Base-by-base conservation (phyloP, 2,797 vertebrate species). In the Sarcoramphus papa region DNA sequence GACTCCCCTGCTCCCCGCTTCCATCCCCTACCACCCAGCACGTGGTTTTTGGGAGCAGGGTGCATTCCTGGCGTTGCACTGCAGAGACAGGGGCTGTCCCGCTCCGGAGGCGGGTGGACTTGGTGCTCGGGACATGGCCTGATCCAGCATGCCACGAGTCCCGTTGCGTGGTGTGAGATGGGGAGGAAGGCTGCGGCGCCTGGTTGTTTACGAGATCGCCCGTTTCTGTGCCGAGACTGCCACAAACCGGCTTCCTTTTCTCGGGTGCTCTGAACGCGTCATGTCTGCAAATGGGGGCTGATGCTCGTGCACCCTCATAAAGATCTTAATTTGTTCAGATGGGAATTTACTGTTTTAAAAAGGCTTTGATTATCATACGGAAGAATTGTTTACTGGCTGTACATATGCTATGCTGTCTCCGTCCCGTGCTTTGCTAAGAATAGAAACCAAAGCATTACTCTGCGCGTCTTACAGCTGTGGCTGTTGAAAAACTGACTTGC, bases 251-350 rank as follows among this genome's bases (percentile, higher is more conserved):
- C 47, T 54, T 23, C 74, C 33, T 60, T 48, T 33, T 45, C 63
- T 24, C 0, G 1, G 70, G n/a, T 0, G 1, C 76, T 75, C n/a
- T 2, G 33, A 25, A 40, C 8, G 1, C 6, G 1, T 37, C 15
- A 1, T 3, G 5, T 17, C 64, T 27, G 59, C 59, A 25, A 3
- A 31, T 0, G 17, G 64, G 73, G 40, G 21, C 40, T 8, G 59
- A 3, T 9, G 56, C 45, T 45, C 1, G 1, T 19, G 59, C 28
- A 9, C n/a, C 69, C 80, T 45, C 41, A 4, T 7, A 9, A 18
- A 31, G 64, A 20, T 50, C 75, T 25, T 12, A 6, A 4, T 48
- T 35, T 4, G 41, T 30, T 48, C 23, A 7, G 54, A 41, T 67
- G 85, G 75, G 64, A 62, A 53, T 62, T 43, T 5, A 20, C 84